Conservation (phyloP, 1,140 invertebrate genomes). For the Metaphire vulgaris region DNA sequence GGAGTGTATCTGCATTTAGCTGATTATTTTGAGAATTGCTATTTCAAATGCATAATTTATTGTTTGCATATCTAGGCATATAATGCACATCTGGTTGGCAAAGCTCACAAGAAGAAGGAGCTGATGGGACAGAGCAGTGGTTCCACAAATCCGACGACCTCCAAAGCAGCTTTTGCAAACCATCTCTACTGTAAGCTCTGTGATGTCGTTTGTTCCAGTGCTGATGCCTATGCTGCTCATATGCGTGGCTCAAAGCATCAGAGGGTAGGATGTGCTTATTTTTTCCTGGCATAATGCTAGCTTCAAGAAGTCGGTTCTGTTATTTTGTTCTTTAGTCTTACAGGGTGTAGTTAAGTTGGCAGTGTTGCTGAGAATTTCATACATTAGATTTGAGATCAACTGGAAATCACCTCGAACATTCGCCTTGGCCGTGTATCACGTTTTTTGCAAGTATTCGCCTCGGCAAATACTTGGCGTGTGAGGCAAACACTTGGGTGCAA, state of each 20-base stretch:
- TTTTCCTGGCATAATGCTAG: constrained; percentile 90
- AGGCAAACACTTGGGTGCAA: no score
- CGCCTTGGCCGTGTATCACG: no score
- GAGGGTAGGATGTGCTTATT: constrained; percentile 65
- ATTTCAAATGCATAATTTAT: no score
- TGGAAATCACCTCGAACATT: no score
- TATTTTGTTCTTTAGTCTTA: neutral
- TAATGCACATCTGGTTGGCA: constrained; percentile 91
- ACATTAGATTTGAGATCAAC: no score
- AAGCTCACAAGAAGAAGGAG: constrained; percentile 98
- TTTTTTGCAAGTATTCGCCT: no score
- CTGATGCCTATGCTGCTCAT: constrained; percentile 95
- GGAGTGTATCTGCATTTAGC: no score
- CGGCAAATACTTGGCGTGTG: no score
- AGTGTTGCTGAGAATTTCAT: no score
- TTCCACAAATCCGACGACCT: constrained; percentile 43
- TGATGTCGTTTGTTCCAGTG: constrained; percentile 93
- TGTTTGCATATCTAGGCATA: constrained; percentile 86
- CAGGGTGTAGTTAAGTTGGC: neutral
- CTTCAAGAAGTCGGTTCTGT: constrained; percentile 72
- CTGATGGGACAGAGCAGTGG: constrained; percentile 70
- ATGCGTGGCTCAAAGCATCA: constrained; percentile 95
- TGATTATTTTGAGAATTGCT: no score
- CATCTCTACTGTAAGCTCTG: constrained; percentile 66
- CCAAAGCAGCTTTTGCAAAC: constrained; percentile 38